Evolutionary conservation across 2,888 invertebrate genomes (phyloP).

Genomic region (Brenthis ino): DNA sequence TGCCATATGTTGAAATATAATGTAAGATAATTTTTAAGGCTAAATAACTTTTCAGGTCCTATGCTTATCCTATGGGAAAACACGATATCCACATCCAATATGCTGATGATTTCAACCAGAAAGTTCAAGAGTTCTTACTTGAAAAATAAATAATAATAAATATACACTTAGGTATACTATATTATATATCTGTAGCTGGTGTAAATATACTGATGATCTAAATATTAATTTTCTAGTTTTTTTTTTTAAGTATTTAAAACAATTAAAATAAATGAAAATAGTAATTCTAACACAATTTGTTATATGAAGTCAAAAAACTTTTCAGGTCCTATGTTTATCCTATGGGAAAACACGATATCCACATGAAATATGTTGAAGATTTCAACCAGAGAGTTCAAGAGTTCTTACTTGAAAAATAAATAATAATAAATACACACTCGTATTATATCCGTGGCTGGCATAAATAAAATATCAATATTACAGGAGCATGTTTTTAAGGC

Average conservation of each 20-base stretch:
- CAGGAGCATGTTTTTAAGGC: no score
- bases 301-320: conserved; percentile 38
- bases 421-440: neutral
- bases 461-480: neutral
- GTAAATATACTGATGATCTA: no score
- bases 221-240: no score
- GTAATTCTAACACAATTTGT: no score
- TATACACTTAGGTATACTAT: neutral
- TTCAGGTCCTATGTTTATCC: conserved; percentile 85
- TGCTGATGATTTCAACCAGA: conserved; percentile 86
- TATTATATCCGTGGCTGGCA: neutral
- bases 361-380: conserved; percentile 86
- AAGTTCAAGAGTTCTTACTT: conserved; percentile 84
- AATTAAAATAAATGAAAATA: no score
- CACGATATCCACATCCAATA: conserved; percentile 90
- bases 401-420: conserved; percentile 72
- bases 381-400: conserved; percentile 86
- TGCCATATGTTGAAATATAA: no score
- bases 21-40: no score
- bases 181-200: neutral
- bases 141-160: neutral
- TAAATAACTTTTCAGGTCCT: conserved; percentile 73
- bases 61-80: conserved; percentile 87
- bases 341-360: conserved; percentile 90
- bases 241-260: no score